A percentile compares a stretch with the other conserved stretches of the same genome.
Evolutionary conservation across 1,140 invertebrate genomes (phyloP).

Genomic region (Papilio polytes): DNA sequence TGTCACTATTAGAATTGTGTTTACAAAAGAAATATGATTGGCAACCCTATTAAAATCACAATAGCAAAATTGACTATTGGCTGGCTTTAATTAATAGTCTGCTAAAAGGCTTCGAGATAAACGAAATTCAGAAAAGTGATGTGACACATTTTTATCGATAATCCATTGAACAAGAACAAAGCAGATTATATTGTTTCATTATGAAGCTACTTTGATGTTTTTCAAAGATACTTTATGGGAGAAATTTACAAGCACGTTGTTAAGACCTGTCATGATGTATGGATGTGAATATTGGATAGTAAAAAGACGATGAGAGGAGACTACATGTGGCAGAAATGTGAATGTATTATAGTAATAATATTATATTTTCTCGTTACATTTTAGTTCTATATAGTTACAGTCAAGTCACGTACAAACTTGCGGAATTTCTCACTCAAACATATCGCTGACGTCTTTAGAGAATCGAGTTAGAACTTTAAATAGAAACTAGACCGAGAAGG

Average conservation of each 20-base stretch:
- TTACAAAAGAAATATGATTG: background rate
- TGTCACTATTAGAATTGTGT: background rate
- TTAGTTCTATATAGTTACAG: background rate
- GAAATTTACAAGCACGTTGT: too few species aligned
- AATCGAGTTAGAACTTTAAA: background rate
- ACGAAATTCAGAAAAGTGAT: constrained; percentile 6
- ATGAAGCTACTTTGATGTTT: background rate
- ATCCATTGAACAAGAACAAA: background rate
- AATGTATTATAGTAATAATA: too few species aligned
- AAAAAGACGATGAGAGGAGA: too few species aligned
- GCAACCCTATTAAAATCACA: background rate
- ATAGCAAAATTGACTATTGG: background rate
- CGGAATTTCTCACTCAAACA: constrained; percentile 28
- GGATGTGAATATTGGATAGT: too few species aligned
- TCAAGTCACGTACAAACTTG: constrained; percentile 17
- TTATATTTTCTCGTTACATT: background rate
- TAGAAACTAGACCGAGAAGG: background rate
- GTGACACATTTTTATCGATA: constrained; percentile 10
- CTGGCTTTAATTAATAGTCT: background rate
- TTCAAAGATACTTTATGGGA: too few species aligned
- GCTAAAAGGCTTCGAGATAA: background rate
- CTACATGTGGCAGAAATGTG: too few species aligned
- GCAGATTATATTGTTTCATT: background rate
- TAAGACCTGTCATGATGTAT: too few species aligned
- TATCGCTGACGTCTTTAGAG: background rate